phyloP scores from a whole-genome alignment of 2,113 vertebrate genomes.

The Cyprinodon brontotheroides region DNA sequence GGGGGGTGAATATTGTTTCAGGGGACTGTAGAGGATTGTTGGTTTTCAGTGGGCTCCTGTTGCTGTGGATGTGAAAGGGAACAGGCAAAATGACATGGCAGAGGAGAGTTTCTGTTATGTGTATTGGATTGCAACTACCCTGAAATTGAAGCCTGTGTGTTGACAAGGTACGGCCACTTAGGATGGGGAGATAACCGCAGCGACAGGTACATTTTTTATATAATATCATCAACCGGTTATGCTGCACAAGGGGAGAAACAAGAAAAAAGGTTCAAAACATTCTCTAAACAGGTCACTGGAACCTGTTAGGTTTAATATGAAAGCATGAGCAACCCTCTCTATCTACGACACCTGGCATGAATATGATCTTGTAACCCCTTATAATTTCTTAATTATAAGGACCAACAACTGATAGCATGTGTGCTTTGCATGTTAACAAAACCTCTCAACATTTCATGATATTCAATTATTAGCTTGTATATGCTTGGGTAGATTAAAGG shows the following conservation, averaged over 20 bases:
- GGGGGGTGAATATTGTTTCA: conserved; percentile 17
- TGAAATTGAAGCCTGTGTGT: conserved; percentile 78
- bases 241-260: conserved; percentile 27
- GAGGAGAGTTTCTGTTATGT: conserved; percentile 73
- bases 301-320: neutral
- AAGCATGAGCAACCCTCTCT: conserved; percentile 37
- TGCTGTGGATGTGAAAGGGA: conserved; percentile 70
- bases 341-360: conserved; percentile 21
- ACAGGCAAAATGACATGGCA: conserved; percentile 74
- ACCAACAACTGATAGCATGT: conserved; percentile 46
- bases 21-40: conserved; percentile 49
- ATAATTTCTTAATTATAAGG: conserved; percentile 45
- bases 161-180: conserved; percentile 83
- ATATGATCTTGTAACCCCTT: conserved; percentile 33
- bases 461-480: conserved; percentile 68
- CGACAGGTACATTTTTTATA: conserved; percentile 79
- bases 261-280: conserved; percentile 3
- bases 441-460: conserved; percentile 65
- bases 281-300: conserved; percentile 1
- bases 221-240: conserved; percentile 69
- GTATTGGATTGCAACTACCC: conserved; percentile 79
- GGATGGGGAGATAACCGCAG: conserved; percentile 78
- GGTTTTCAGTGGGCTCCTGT: conserved; percentile 65
- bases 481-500: conserved; percentile 63
- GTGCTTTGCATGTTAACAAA: conserved; percentile 65